Conservation (phyloP, 2,797 vertebrate species). For the Synaphobranchus kaupii region DNA sequence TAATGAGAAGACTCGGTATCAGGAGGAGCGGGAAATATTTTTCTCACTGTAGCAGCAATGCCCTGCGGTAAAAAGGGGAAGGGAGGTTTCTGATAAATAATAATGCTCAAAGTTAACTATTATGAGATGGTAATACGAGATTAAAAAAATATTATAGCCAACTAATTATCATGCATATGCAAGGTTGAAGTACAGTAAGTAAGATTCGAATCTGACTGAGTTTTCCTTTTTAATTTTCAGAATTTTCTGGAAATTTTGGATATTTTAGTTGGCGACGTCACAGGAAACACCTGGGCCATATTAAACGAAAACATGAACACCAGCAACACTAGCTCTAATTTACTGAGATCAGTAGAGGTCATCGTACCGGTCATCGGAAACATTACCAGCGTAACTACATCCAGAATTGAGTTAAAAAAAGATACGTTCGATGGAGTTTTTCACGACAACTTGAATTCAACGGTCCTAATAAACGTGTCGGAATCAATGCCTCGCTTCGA, state of each 20-base stretch:
- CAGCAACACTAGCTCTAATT: constrained; percentile 62
- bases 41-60: too few species aligned
- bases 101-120: not conserved
- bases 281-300: too few species aligned
- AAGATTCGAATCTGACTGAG: not conserved
- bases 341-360: constrained; percentile 76
- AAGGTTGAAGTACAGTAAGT: not conserved
- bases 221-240: constrained; percentile 63
- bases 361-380: constrained; percentile 42
- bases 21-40: too few species aligned
- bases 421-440: constrained; percentile 41
- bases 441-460: constrained; percentile 58
- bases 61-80: too few species aligned
- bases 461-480: constrained; percentile 62
- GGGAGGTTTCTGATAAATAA: too few species aligned
- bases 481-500: not conserved
- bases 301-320: constrained; percentile 56
- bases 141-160: not conserved
- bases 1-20: too few species aligned
- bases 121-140: not conserved
- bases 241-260: constrained; percentile 72
- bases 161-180: not conserved
- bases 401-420: constrained; percentile 64
- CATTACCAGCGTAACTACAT: constrained; percentile 38
- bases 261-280: too few species aligned